These are phyloP conservation scores for Philopotamus ludificatus DNA, from an alignment of 1,140 invertebrate genomes.

Conservation along the genomic window DNA sequence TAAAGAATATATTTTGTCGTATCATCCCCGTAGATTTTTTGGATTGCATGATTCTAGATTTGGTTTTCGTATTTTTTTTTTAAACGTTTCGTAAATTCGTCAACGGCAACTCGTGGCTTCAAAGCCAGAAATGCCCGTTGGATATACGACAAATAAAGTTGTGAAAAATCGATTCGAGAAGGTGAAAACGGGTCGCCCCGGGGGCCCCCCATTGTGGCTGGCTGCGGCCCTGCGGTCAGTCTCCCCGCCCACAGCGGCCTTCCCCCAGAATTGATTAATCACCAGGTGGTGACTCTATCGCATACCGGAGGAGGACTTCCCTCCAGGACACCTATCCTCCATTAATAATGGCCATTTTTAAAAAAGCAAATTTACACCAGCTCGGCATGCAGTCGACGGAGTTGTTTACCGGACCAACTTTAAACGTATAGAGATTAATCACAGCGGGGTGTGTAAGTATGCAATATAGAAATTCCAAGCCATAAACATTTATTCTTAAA, in stretches of 20 bases:
- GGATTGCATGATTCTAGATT: no score
- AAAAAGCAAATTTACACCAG: no score
- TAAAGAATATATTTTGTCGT: no score
- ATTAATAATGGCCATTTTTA: no score
- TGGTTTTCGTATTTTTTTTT: no score
- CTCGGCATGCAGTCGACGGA: not conserved
- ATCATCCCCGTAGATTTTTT: no score
- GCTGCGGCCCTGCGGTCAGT: not conserved
- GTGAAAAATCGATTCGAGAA: conserved; percentile 10
- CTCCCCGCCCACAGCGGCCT: not conserved
- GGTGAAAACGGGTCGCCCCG: not conserved
- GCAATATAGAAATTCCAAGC: not conserved
- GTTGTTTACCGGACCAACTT: not conserved
- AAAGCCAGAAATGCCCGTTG: not conserved
- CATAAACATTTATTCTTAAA: no score
- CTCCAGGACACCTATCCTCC: not conserved
- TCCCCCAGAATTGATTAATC: conserved; percentile 20
- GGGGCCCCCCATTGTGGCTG: not conserved
- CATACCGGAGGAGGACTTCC: not conserved
- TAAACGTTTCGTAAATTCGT: no score
- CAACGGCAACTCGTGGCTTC: not conserved
- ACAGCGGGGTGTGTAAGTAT: not conserved
- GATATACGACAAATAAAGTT: not conserved
- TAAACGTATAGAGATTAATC: not conserved
- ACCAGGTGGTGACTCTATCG: not conserved